Evolutionary conservation across 2,113 vertebrate species (phyloP), one percentile per base, ranked within the genome.

Genomic region (Boleophthalmus pectinirostris): DNA sequence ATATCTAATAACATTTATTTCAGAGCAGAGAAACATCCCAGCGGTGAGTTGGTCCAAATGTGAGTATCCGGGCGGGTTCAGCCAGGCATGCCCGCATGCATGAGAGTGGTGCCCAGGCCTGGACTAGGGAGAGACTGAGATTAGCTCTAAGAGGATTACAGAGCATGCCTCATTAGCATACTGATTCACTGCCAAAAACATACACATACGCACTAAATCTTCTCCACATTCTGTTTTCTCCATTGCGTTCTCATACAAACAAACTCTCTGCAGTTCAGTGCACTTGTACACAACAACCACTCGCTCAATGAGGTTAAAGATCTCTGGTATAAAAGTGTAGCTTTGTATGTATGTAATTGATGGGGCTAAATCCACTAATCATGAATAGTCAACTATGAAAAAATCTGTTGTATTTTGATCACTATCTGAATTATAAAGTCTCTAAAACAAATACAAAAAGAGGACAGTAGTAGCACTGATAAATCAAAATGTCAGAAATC

Each of bases 91-190:
- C 60, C 53, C 75, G 73, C 74, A 74, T 78, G 76, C 84, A 80
- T 47, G 49, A 70, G 82, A 85, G 81, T 78, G 81, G 69, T 84
- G 88, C 80, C 86, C 78, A 87, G 81, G 82, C 79, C 78, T 83
- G 84, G 88, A 88, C 80, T 79, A 79, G 83, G 89, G 85, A 91
- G 83, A 88, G 78, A 85, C 81, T 79, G 83, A 91, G 91, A 92
- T 91, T 92, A 92, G 81, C 74, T 87, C 75, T 91, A 90, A 92
- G 56, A 88, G 88, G 91, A 91, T 92, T 92, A 92, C 81, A 89
- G 88, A 89, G 80, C 80, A 90, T 90, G 91, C 86, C 87, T 92
- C 90, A 92, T 92, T 91, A 91, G 86, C 91, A 92, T 92, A 91
- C 85, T 82, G 87, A 91, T 84, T 90, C 77, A 89, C 84, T 80